A percentile compares a stretch with the other conserved stretches of the same genome.
phyloP scores from a whole-genome alignment of 2,113 vertebrate genomes.

The Pygoscelis antarcticus region DNA sequence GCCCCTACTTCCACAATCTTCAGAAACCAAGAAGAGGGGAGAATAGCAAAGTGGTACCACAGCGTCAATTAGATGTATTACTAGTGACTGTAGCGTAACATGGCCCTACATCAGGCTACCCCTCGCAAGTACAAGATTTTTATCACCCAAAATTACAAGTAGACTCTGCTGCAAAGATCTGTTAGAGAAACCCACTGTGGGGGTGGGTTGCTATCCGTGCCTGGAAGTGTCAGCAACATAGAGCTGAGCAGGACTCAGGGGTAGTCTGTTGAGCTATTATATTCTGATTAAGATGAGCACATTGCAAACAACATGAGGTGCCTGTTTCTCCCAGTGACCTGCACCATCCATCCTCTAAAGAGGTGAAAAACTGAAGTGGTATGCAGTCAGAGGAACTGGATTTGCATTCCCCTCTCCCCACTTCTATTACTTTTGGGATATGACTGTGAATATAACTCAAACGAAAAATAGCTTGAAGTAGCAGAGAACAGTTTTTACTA shows the following conservation, averaged over 20 bases:
- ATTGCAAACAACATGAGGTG: background rate
- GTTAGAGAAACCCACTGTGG: background rate
- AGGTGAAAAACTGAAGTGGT: background rate
- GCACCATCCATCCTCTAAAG: background rate
- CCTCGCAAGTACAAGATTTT: background rate
- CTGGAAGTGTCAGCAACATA: background rate
- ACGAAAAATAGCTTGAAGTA: background rate
- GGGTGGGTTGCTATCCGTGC: background rate
- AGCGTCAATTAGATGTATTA: background rate
- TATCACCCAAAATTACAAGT: background rate
- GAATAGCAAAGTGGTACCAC: background rate
- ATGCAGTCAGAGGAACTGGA: background rate
- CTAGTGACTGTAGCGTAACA: background rate
- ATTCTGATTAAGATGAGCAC: background rate
- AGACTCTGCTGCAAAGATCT: background rate
- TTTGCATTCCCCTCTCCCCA: background rate
- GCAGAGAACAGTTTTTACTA: background rate
- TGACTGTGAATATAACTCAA: background rate
- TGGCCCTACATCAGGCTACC: background rate
- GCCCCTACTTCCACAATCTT: background rate
- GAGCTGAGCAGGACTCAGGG: background rate
- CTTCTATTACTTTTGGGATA: background rate
- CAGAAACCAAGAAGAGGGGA: background rate
- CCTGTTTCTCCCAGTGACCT: background rate
- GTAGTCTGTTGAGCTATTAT: background rate